These are phyloP conservation scores for Helarctos malayanus DNA, from an alignment of 2,797 vertebrate species.

Conservation along the genomic window DNA sequence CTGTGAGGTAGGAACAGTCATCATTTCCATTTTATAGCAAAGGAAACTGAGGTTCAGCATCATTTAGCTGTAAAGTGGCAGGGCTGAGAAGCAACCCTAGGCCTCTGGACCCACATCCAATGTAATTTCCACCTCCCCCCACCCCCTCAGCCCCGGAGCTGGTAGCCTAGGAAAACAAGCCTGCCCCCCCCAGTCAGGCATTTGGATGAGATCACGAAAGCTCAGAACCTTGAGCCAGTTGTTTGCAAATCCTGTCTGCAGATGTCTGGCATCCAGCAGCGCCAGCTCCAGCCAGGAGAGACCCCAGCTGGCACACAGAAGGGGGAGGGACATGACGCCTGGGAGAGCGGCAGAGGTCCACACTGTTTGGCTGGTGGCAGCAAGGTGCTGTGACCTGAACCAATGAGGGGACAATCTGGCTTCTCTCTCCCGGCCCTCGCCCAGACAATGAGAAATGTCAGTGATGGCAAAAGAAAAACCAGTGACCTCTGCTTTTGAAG, in stretches of 20 bases:
- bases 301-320: not conserved
- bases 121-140: not conserved
- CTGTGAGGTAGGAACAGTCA: not conserved
- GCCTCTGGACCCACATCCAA: not conserved
- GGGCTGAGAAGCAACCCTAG: not conserved
- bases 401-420: not conserved
- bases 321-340: not conserved
- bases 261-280: not conserved
- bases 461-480: not conserved
- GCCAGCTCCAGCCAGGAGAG: not conserved
- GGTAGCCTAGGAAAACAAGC: not conserved
- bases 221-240: conserved; percentile 13
- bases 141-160: not conserved
- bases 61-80: not conserved
- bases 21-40: not conserved
- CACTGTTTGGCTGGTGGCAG: not conserved
- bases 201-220: conserved; percentile 34
- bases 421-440: not conserved
- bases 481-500: not conserved
- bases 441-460: not conserved
- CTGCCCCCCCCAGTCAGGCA: not conserved
- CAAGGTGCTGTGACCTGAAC: not conserved
- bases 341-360: not conserved
- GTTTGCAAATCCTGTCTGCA: conserved; percentile 42
- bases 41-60: not conserved